Evolutionary conservation across 1,140 invertebrate genomes (phyloP).

Genomic region (Pomacea maculata): DNA sequence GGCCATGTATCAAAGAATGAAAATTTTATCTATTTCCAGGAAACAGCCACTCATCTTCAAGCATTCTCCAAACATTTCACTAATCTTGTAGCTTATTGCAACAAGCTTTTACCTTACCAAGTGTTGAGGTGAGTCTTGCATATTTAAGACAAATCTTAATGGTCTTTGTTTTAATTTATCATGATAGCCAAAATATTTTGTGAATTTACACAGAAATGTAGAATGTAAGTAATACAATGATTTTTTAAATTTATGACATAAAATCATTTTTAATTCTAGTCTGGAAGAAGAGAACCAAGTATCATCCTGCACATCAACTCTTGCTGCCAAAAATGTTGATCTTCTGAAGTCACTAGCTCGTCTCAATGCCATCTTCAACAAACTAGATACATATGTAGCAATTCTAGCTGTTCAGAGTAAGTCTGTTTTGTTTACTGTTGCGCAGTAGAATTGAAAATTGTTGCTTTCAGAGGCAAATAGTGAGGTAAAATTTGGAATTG

Average conservation of each 20-base stretch:
- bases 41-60: constrained; percentile 59
- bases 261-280: constrained; percentile 39
- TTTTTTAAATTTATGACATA: background rate
- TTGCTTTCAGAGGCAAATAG: background rate
- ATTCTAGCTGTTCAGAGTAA: constrained; percentile 61
- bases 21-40: constrained; percentile 43
- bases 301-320: constrained; percentile 55
- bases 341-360: constrained; percentile 49
- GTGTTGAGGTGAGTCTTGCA: constrained; percentile 54
- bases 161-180: too few species aligned
- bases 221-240: constrained; percentile 7
- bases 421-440: background rate
- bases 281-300: constrained; percentile 62
- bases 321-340: constrained; percentile 58
- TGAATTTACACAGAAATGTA: background rate
- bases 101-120: constrained; percentile 62
- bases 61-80: constrained; percentile 57
- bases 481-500: background rate
- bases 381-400: constrained; percentile 53
- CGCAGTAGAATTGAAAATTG: background rate
- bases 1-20: too few species aligned
- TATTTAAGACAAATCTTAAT: too few species aligned
- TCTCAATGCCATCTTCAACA: constrained; percentile 52
- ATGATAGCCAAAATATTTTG: too few species aligned
- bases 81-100: constrained; percentile 57